Base-by-base conservation (phyloP, 2,113 vertebrate genomes). In the Ceyx margarethae region DNA sequence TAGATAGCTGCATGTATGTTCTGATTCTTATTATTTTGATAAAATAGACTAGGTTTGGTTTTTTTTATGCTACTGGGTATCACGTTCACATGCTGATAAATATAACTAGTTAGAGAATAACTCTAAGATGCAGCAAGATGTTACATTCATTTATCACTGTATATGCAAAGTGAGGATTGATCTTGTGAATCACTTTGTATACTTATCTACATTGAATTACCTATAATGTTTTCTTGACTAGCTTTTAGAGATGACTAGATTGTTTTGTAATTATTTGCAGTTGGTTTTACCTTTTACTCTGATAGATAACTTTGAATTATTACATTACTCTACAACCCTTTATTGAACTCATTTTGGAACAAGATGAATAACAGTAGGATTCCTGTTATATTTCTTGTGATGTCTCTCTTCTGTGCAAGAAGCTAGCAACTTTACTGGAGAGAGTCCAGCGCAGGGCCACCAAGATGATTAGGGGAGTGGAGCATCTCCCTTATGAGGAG, bases 141-240 rank as follows among this genome's bases (percentile, higher is more conserved):
- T 57, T 42, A 13, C 3, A 21, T 58, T 73, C 17, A n/a, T 58
- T 73, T 15, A n/a, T 73, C 25, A 48, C 3, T 46, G 13, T 50
- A 1, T 28, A 46, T 66, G 23, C 51, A 62, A 91, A 88, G 4
- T 2, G 1, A 76, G 8, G 19, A 40, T 9, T 15, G 26, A 7
- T 50, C 31, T 71, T 0, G 0, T 66, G 19, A 2, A 40, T 61
- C 10, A 20, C 4, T n/a, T 72, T 21, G 1, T 54, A 6, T 25
- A 26, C 60, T 84, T 51, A 42, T 25, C 10, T 62, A 26, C 3
- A 12, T 16, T 53, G 20, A n/a, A 77, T 67, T 71, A 66, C 10
- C 8, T 65, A 13, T 8, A 31, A 43, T 14, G 2, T 18, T 62
- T 42, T 73, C 54, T 64, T 78, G 37, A 64, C 16, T 81, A 21